Base-by-base conservation (phyloP, 2,113 vertebrate genomes). In the Oxygymnocypris stewartii region DNA sequence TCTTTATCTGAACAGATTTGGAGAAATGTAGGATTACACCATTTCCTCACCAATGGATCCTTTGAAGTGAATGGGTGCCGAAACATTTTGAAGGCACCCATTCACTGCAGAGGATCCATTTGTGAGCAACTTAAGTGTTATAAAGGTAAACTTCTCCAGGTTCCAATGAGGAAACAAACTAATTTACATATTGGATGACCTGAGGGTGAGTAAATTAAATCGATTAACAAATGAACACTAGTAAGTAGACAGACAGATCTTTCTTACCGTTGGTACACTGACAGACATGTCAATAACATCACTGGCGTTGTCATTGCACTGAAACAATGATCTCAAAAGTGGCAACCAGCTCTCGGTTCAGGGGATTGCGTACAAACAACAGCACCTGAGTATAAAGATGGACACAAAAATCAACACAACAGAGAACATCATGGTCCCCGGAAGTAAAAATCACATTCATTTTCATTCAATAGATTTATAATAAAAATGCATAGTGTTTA, bases 301-400 rank as follows among this genome's bases (percentile, higher is more conserved):
- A 0, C 97, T 99, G 90, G 98, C 98, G 0, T 98, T 99, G 94
- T 99, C 98, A 2, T 95, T n/a, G 97, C 51, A 99, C 98, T 0
- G 98, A 99, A 84, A 99, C 95, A 10, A 97, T 97, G 91, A 99
- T 96, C 92, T 98, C 97, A 77, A 99, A 99, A 23, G 96, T 98
- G 71, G 98, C 97, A 61, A 99, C 98, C 85, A 96, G 92, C 84
- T 99, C 98, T 90, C 98, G 94, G 92, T 99, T 98, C 84, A 99
- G 90, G 0, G 96, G 94, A 31, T 95, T 97, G 77, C 96, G 97
- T 85, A 99, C 96, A 90, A 99, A 97, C 79, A 99, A n/a, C 97
- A 12, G 97, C 96, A 71, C 98, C 98, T 99, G 91, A 65, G 89
- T 92, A 93, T 0, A 75, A 87, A 90, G 77, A 80, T 82, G 86